Evolutionary conservation across 64 coral and sea anemone species (phyloP).

Genomic region (Acropora yongei): DNA sequence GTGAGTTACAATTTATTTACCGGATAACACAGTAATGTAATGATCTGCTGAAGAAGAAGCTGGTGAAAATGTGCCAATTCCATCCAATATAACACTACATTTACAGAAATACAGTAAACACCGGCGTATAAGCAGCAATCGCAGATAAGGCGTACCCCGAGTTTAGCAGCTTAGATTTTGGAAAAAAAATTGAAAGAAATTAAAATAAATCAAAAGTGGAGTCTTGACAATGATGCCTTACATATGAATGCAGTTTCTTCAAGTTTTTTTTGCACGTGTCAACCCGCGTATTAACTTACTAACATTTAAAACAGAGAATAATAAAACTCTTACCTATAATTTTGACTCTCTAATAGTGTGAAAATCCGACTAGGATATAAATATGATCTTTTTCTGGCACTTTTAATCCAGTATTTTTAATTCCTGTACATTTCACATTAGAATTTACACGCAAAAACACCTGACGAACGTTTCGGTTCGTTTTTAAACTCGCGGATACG

Average conservation of each 20-base stretch:
- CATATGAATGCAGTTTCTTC: neutral
- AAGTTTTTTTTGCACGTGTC: neutral
- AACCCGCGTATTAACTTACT: neutral
- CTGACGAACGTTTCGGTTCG: no score
- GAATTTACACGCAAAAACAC: no score
- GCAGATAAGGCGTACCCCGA: neutral
- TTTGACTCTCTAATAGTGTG: neutral
- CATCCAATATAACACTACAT: no score
- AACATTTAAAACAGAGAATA: slow-evolving; percentile 1
- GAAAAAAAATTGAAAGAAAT: neutral
- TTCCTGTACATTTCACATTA: neutral
- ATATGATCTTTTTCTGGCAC: neutral
- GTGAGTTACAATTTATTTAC: no score
- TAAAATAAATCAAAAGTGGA: neutral
- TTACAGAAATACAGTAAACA: neutral
- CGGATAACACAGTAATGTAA: no score
- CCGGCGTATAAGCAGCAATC: neutral
- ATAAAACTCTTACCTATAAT: neutral
- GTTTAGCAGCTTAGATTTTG: neutral
- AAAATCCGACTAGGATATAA: neutral
- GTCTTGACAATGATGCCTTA: neutral
- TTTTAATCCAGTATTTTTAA: neutral
- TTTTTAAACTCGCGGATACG: no score
- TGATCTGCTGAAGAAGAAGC: no score
- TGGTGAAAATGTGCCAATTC: no score